These are phyloP conservation scores for Bruchidius siliquastri DNA, from an alignment of 2,888 invertebrate genomes.

Conservation along the genomic window DNA sequence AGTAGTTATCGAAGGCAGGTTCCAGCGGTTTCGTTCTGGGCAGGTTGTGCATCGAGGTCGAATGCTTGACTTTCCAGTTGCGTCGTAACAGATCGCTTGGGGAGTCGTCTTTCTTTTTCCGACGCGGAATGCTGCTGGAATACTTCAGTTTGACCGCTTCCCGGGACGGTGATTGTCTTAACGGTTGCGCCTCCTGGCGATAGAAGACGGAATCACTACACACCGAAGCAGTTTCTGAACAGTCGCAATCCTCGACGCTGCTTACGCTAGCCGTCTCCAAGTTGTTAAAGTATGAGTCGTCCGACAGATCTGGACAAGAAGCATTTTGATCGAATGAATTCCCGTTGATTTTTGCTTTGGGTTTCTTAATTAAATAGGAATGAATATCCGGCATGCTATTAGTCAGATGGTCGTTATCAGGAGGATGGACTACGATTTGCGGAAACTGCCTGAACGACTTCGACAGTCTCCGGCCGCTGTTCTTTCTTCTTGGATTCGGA, in stretches of 20 bases:
- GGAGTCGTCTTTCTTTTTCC: slow-evolving; percentile 28
- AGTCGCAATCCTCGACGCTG: slow-evolving; percentile 12
- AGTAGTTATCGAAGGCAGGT: slow-evolving; percentile 36
- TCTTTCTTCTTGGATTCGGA: slow-evolving; percentile 22
- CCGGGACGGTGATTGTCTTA: neutral
- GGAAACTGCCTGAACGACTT: slow-evolving; percentile 40
- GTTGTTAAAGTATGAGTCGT: slow-evolving; percentile 21
- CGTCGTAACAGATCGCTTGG: slow-evolving; percentile 34
- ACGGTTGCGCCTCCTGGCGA: neutral
- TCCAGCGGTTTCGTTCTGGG: slow-evolving; percentile 21
- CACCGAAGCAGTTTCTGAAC: slow-evolving; percentile 15
- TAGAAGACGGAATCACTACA: slow-evolving; percentile 13
- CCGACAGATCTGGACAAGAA: slow-evolving; percentile 39
- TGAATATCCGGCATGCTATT: slow-evolving; percentile 43
- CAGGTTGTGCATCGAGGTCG: slow-evolving; percentile 44
- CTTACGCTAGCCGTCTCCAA: slow-evolving; percentile 11
- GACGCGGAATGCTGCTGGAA: slow-evolving; percentile 1
- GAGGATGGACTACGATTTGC: slow-evolving; percentile 38
- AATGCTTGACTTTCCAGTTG: slow-evolving; percentile 44
- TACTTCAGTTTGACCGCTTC: slow-evolving; percentile 11
- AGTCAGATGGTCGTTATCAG: slow-evolving; percentile 36
- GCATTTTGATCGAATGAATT: slow-evolving; percentile 35
- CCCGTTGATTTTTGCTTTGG: slow-evolving; percentile 17
- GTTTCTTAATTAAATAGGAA: slow-evolving; percentile 14
- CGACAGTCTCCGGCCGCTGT: slow-evolving; percentile 32